These are phyloP conservation scores for Pelodytes ibericus DNA, from an alignment of 2,797 vertebrate genomes.

Conservation along the genomic window DNA sequence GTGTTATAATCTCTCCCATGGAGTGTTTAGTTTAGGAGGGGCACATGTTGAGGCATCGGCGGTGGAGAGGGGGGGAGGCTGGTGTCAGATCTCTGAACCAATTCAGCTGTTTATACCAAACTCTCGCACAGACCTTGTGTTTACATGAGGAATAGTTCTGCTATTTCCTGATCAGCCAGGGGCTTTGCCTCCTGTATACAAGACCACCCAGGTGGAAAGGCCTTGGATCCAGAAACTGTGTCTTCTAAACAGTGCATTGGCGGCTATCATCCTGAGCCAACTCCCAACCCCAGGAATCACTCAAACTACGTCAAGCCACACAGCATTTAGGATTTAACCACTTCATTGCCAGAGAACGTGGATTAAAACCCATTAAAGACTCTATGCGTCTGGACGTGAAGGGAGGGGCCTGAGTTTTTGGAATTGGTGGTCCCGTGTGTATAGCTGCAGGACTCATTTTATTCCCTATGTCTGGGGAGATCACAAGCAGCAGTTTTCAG, in stretches of 20 bases:
- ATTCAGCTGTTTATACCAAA: slow-evolving; percentile 81
- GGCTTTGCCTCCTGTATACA: slow-evolving; percentile 69
- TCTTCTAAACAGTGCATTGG: slow-evolving; percentile 37
- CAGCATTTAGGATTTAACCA: slow-evolving; percentile 38
- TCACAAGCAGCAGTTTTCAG: no score
- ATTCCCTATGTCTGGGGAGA: no score
- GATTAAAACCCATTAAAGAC: no score
- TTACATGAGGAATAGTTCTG: slow-evolving; percentile 83
- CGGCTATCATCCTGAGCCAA: slow-evolving; percentile 41
- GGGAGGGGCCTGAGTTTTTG: no score
- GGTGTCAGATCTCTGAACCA: slow-evolving; percentile 60
- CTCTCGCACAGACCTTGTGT: slow-evolving; percentile 81
- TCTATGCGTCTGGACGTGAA: no score
- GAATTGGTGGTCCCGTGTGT: no score
- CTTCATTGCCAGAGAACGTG: slow-evolving; percentile 38
- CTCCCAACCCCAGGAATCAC: slow-evolving; percentile 30
- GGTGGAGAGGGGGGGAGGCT: slow-evolving; percentile 21
- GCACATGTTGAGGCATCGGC: slow-evolving; percentile 16
- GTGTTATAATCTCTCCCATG: slow-evolving; percentile 53
- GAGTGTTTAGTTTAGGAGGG: slow-evolving; percentile 58
- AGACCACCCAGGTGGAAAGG: slow-evolving; percentile 76
- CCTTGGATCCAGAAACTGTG: slow-evolving; percentile 49
- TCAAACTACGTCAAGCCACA: slow-evolving; percentile 41
- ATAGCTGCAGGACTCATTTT: no score
- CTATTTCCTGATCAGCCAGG: slow-evolving; percentile 74